Conservation (phyloP, 64 coral and sea anemone species). For the Montipora foliosa region DNA sequence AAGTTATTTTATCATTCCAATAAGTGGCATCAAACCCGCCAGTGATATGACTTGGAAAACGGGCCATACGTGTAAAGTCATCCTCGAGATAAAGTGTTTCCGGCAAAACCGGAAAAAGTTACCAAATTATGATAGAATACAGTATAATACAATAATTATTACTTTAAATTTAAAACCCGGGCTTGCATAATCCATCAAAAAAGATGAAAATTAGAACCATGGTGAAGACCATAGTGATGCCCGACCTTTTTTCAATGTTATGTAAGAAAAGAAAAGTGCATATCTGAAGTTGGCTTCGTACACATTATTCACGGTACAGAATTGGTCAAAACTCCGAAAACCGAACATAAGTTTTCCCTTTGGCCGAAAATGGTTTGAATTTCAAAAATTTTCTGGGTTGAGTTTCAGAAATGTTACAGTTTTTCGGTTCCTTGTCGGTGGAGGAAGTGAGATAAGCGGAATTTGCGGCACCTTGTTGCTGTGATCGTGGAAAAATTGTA, state of each 20-base stretch:
- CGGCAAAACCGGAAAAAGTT: constrained; percentile 13
- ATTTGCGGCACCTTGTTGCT: no score
- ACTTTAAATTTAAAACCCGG: not conserved
- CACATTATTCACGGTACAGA: not conserved
- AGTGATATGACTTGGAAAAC: not conserved
- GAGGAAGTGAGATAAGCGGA: no score
- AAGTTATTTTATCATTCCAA: constrained; percentile 15
- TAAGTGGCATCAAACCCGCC: constrained; percentile 15
- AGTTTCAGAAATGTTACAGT: no score
- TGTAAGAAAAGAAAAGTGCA: not conserved
- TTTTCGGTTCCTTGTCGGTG: no score
- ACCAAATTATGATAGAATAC: not conserved
- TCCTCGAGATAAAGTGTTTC: constrained; percentile 26
- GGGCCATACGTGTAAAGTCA: constrained; percentile 1
- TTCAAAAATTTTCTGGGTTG: no score
- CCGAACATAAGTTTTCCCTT: no score
- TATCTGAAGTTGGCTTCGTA: not conserved
- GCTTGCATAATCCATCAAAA: not conserved
- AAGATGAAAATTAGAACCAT: not conserved
- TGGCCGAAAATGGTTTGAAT: no score
- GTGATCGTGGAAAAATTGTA: no score
- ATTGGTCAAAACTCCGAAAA: not conserved
- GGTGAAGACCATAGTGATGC: not conserved
- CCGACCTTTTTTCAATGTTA: not conserved
- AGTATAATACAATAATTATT: not conserved